phyloP scores from a whole-genome alignment of 2,888 invertebrate genomes.

The Pheosia tremula region DNA sequence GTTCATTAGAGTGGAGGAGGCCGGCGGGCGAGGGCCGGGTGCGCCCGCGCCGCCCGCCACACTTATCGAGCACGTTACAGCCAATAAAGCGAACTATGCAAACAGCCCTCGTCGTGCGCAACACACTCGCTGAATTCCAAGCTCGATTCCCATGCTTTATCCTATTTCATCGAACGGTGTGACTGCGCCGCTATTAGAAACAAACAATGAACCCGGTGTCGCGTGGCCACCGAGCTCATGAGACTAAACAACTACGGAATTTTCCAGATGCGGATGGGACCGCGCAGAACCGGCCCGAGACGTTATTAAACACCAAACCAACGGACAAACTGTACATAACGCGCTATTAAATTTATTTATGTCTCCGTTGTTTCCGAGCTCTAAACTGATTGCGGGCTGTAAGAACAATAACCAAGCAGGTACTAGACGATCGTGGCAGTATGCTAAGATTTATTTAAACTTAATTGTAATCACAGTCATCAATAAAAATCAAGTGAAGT shows the following conservation, averaged over 20 bases:
- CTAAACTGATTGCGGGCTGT: not conserved
- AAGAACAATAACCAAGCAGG: not conserved
- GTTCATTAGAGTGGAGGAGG: conserved; percentile 65
- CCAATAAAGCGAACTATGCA: conserved; percentile 82
- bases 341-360: not conserved
- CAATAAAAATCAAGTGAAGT: conserved; percentile 48
- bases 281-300: conserved; percentile 36
- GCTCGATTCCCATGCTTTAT: conserved; percentile 80
- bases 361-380: not conserved
- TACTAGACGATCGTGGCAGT: not conserved
- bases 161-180: conserved; percentile 78
- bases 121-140: conserved; percentile 74
- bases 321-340: conserved; percentile 8
- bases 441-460: conserved; percentile 11
- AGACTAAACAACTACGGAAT: conserved; percentile 65
- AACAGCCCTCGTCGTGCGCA: conserved; percentile 65
- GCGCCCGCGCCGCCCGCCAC: conserved; percentile 47
- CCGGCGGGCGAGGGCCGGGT: conserved; percentile 40
- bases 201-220: conserved; percentile 76
- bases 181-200: conserved; percentile 68
- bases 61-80: conserved; percentile 72
- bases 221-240: conserved; percentile 63
- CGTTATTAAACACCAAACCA: conserved; percentile 36
- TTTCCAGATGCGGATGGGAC: conserved; percentile 59
- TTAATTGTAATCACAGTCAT: conserved; percentile 41